Conservation (phyloP, 2,113 vertebrate genomes). For the Takifugu bimaculatus region DNA sequence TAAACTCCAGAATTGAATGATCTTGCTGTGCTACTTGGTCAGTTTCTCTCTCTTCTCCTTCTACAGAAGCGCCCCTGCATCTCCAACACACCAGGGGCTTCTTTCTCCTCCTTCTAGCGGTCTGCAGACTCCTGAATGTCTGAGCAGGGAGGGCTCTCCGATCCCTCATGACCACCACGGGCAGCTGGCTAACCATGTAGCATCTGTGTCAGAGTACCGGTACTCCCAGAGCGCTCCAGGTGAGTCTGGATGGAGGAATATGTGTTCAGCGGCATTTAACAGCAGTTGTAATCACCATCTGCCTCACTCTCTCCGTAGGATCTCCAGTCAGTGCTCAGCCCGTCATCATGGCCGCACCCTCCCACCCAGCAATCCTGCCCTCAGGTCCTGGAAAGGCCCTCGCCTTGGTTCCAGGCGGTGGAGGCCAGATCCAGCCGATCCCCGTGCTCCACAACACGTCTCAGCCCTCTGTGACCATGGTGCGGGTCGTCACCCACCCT, state of each 20-base stretch:
- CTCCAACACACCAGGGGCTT: slow-evolving; percentile 93
- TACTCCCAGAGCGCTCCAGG: slow-evolving; percentile 97
- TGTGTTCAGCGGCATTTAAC: not conserved
- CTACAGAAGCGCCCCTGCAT: slow-evolving; percentile 91
- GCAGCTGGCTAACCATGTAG: slow-evolving; percentile 81
- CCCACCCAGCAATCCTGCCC: slow-evolving; percentile 73
- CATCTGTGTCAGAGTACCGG: slow-evolving; percentile 92
- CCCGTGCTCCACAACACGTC: slow-evolving; percentile 82
- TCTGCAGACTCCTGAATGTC: slow-evolving; percentile 95
- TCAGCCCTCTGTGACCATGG: slow-evolving; percentile 90
- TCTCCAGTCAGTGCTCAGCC: slow-evolving; percentile 92
- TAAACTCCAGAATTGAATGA: not conserved
- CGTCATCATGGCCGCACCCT: slow-evolving; percentile 91
- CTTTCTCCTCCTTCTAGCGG: slow-evolving; percentile 91
- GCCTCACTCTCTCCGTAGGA: slow-evolving; percentile 66
- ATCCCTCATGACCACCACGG: slow-evolving; percentile 91
- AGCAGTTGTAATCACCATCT: not conserved
- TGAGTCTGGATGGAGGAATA: slow-evolving; percentile 57
- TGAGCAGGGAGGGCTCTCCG: slow-evolving; percentile 94
- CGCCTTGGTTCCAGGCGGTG: slow-evolving; percentile 83
- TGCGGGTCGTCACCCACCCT: slow-evolving; percentile 85
- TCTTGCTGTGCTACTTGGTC: not conserved
- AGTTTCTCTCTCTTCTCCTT: not conserved
- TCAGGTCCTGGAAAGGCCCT: slow-evolving; percentile 82
- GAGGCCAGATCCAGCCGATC: slow-evolving; percentile 82